Conservation (phyloP, 2,113 vertebrate genomes). For the Colaptes auratus region DNA sequence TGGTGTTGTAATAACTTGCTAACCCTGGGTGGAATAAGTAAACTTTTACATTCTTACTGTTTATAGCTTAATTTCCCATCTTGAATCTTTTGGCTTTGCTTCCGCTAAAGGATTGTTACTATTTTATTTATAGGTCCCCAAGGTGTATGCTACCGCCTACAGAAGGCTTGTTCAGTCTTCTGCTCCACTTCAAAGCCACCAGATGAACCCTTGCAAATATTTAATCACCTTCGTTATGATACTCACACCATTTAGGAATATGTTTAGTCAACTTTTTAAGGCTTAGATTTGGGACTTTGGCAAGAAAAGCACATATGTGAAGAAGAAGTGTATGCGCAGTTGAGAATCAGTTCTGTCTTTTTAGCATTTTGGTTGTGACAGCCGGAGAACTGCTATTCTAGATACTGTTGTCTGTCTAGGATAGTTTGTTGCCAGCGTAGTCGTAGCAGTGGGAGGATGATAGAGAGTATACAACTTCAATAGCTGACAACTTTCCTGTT, state of each 20-base stretch:
- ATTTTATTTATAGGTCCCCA: not conserved
- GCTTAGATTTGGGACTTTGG: not conserved
- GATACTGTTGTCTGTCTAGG: not conserved
- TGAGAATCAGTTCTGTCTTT: not conserved
- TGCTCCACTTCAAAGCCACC: not conserved
- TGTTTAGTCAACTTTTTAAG: not conserved
- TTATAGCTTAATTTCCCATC: not conserved
- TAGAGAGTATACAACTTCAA: not conserved
- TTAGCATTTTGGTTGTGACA: not conserved
- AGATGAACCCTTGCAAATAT: conserved; percentile 4
- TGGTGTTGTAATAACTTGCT: not conserved
- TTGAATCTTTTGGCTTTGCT: not conserved
- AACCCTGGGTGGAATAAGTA: not conserved
- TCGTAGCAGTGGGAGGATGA: not conserved
- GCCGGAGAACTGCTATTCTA: not conserved
- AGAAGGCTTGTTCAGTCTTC: not conserved
- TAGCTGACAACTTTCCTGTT: not conserved
- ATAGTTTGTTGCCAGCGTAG: not conserved
- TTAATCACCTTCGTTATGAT: not conserved
- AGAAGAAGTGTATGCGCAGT: not conserved
- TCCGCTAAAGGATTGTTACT: not conserved
- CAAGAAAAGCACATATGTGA: not conserved
- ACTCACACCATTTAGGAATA: not conserved
- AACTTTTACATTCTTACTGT: not conserved
- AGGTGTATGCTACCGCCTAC: not conserved